Evolutionary conservation across 2,797 vertebrate species (phyloP).

Genomic region (Notoglanidium macrostoma): DNA sequence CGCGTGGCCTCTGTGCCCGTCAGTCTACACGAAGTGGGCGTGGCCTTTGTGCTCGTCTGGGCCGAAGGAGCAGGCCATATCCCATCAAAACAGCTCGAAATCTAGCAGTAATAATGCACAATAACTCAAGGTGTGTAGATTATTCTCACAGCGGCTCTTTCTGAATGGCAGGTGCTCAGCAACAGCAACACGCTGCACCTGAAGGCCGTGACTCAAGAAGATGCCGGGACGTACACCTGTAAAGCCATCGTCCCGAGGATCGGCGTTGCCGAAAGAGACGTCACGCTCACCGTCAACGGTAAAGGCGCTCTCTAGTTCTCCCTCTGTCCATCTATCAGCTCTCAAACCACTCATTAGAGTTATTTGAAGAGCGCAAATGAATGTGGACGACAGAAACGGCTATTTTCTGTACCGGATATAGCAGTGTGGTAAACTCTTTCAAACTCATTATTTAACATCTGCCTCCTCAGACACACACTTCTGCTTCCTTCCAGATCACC

Average conservation of each 20-base stretch:
- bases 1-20: background rate
- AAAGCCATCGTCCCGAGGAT: slow-evolving; percentile 87
- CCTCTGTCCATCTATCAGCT: background rate
- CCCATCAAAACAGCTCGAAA: background rate
- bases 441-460: slow-evolving; percentile 26
- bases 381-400: slow-evolving; percentile 1
- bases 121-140: background rate
- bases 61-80: background rate
- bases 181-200: slow-evolving; percentile 85
- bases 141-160: background rate
- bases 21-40: background rate
- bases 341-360: slow-evolving; percentile 17
- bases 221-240: slow-evolving; percentile 87
- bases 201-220: slow-evolving; percentile 83
- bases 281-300: slow-evolving; percentile 87
- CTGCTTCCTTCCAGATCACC: background rate
- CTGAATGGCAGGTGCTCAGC: slow-evolving; percentile 81
- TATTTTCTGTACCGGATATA: background rate
- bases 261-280: slow-evolving; percentile 82
- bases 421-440: slow-evolving; percentile 16
- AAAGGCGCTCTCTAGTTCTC: slow-evolving; percentile 3
- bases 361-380: slow-evolving; percentile 19
- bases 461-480: slow-evolving; percentile 2
- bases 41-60: background rate
- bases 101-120: background rate